Evolutionary conservation across 2,888 invertebrate genomes (phyloP).

Genomic region (Spialia ferax): DNA sequence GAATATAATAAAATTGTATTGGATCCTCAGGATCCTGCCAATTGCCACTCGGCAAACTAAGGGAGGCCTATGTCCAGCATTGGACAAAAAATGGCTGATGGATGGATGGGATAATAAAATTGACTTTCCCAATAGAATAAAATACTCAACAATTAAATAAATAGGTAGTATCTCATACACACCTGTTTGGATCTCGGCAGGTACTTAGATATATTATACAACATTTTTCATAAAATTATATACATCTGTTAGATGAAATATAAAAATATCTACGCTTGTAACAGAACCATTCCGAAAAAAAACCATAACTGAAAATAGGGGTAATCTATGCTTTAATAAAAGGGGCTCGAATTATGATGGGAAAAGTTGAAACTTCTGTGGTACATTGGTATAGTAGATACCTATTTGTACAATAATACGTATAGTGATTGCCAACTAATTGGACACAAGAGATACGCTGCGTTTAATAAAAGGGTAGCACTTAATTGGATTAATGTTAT

Average conservation of each 20-base stretch:
- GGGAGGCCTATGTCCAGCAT: too few relatives aligned
- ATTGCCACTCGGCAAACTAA: too few relatives aligned
- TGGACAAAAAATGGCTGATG: too few relatives aligned
- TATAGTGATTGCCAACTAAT: slow-evolving; percentile 56
- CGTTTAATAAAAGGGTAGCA: neutral
- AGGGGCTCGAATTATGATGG: slow-evolving; percentile 65
- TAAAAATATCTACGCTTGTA: neutral
- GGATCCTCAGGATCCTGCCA: too few relatives aligned
- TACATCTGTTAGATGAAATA: neutral
- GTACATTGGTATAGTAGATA: slow-evolving; percentile 45
- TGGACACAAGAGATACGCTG: slow-evolving; percentile 54
- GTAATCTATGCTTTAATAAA: slow-evolving; percentile 76
- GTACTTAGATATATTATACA: neutral
- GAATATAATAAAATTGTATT: too few relatives aligned
- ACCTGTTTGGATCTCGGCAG: too few relatives aligned
- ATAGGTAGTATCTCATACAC: too few relatives aligned
- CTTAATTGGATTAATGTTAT: too few relatives aligned
- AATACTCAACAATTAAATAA: too few relatives aligned
- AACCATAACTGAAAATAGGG: slow-evolving; percentile 61
- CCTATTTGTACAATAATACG: too few relatives aligned
- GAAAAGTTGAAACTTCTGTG: slow-evolving; percentile 68
- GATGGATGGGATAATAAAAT: too few relatives aligned
- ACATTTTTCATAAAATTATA: neutral
- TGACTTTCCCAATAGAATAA: too few relatives aligned
- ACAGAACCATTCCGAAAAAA: neutral